Evolutionary conservation across 2,888 invertebrate genomes (phyloP), one percentile per base, ranked within the genome.

Genomic region (Baronia brevicornis): DNA sequence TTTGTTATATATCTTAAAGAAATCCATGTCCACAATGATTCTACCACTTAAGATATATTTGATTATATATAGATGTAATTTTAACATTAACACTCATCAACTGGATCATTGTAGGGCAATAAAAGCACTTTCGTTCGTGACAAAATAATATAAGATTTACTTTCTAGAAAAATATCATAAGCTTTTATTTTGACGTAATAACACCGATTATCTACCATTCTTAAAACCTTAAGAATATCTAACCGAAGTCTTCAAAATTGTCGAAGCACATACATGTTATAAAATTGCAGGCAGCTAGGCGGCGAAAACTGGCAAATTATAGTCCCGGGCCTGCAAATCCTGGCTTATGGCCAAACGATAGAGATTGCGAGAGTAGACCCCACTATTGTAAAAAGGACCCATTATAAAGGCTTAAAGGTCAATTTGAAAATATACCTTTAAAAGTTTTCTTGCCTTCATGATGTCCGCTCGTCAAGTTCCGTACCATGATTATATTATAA

Each of bases 221-320:
- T n/a, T n/a, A n/a, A 53, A 44, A 51, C 56, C 50, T 58, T 62
- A 58, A 60, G 56, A 61, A 57, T 49, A 56, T 58, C 54, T 58
- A 62, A 71, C 74, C 74, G 60, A 71, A 72, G 74, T 63, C 69
- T 67, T 78, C 64, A 70, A 66, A 59, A 52, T 48, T 32, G 37
- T 53, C 46, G 51, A 61, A 54, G 61, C 71, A n/a, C n/a, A n/a
- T n/a, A n/a, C 15, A 19, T 67, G 63, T 66, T 69, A 64, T 58
- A 54, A 80, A 77, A 80, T 79, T 73, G 68, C 67, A 62, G 68
- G 63, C 69, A 69, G 67, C 70, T 73, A 75, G 73, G 68, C 70
- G 70, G 75, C 65, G 68, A 71, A 72, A 73, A 72, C 66, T 69
- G 73, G 74, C 64, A 79, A 80, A 80, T 80, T 80, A 78, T 68